Conservation (phyloP, 2,113 vertebrate genomes). For the Varanus salvator region DNA sequence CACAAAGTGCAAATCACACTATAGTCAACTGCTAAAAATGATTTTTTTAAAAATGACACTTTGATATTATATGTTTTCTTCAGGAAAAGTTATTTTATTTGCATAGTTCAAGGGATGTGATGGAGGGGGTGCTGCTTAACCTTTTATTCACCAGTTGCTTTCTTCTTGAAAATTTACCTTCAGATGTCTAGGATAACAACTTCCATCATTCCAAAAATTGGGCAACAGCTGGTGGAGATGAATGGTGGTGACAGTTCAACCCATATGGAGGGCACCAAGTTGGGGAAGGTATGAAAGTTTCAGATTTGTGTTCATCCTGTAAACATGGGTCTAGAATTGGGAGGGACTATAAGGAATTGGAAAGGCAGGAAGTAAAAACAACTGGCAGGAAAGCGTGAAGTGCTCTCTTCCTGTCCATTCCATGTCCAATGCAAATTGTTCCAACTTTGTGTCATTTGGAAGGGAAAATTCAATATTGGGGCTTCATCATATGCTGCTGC, state of each 20-base stretch:
- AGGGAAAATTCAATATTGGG: background rate
- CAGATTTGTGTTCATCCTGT: background rate
- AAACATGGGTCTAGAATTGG: background rate
- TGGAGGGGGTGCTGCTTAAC: background rate
- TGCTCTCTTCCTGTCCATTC: background rate
- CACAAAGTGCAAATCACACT: background rate
- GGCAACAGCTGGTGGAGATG: too few species aligned
- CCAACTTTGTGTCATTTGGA: background rate
- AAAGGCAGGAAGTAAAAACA: background rate
- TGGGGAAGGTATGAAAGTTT: background rate
- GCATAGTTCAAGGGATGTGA: background rate
- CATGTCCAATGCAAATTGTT: background rate
- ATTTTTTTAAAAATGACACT: too few species aligned
- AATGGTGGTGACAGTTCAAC: too few species aligned
- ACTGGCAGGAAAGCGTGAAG: background rate
- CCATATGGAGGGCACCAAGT: too few species aligned
- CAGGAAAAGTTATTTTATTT: background rate
- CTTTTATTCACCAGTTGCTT: background rate
- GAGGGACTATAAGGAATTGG: background rate
- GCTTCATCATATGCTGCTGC: background rate
- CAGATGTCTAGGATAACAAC: background rate
- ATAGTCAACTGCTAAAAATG: background rate
- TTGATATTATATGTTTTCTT: background rate
- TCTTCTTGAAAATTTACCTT: background rate
- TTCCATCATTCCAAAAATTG: too few species aligned